These are phyloP conservation scores for Anorthoa munda DNA, from an alignment of 2,888 invertebrate species.

Conservation along the genomic window DNA sequence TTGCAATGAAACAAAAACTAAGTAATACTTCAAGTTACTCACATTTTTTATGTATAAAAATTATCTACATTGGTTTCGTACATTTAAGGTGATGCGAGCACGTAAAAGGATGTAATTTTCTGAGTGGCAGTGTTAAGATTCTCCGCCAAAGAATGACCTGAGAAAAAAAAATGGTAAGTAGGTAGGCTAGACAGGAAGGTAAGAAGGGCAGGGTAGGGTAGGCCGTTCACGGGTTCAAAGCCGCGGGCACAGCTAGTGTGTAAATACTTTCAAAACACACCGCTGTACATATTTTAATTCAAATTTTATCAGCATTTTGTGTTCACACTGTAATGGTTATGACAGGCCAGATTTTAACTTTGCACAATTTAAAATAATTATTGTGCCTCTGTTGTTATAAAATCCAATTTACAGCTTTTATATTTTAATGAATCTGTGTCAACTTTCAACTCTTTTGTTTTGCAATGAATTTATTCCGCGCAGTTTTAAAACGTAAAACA, in stretches of 20 bases:
- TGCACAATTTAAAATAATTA: conserved; percentile 7
- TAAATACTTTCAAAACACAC: conserved; percentile 6
- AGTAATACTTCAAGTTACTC: no score
- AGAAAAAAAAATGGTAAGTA: no score
- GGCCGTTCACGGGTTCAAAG: no score
- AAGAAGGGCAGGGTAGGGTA: no score
- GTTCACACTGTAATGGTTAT: conserved; percentile 3
- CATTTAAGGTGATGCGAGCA: no score
- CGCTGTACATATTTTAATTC: background rate
- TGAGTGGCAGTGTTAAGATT: no score
- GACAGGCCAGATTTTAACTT: conserved; percentile 38
- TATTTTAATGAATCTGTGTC: conserved; percentile 18
- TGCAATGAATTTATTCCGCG: conserved; percentile 18
- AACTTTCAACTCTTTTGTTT: conserved; percentile 26
- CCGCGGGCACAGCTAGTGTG: background rate
- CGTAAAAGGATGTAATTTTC: no score
- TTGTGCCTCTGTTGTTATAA: conserved; percentile 10
- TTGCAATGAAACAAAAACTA: no score
- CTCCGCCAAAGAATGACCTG: no score
- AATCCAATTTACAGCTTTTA: conserved; percentile 17
- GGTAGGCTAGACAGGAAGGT: no score
- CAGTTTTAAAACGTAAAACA: conserved; percentile 41
- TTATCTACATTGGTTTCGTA: no score
- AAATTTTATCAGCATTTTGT: conserved; percentile 13
- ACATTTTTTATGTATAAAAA: no score